Base-by-base conservation (phyloP, 2,113 vertebrate genomes). In the Todiramphus saurophagus region DNA sequence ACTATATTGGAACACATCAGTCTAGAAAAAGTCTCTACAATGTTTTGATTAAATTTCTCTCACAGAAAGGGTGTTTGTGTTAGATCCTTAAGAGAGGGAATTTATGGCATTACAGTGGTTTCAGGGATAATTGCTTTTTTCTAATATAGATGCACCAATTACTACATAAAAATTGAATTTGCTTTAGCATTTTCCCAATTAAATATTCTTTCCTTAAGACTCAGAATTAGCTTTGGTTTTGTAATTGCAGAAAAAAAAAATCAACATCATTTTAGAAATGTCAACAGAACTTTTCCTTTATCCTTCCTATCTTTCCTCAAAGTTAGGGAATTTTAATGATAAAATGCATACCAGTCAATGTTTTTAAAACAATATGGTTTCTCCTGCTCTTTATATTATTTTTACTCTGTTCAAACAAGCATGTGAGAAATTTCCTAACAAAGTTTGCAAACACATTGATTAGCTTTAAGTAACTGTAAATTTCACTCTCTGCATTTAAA, bases 81-180 rank as follows among this genome's bases (percentile, higher is more conserved):
- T 79, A 83, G 28, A 85, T 31, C 33, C 43, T 63, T 72, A 83
- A 88, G 27, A 76, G 9, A 72, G 15, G 31, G 51, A 68, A 68
- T 56, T 64, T 37, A 75, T 63, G 20, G 27, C 18, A 44, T 70
- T 59, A 31, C 2, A 3, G 53, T 2, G 4, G 18, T 77, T 89
- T 13, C 39, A 56, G 72, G 30, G 28, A 83, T 51, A 86, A 64
- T 39, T 86, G 66, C 2, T 6, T 59, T 88, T 77, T 85, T 84
- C 78, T 96, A 89, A 91, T 70, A 79, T 3, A 83, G 63, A 63
- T 89, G 16, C 85, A 89, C 81, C 77, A 94, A 96, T 88, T 94
- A 89, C 56, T 43, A 56, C 18, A 53, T 33, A 83, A 97, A 94
- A 89, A 69, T 27, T n/a, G 17, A 94, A 95, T 81, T 86, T 95